Evolutionary conservation across 2,797 vertebrate species (phyloP), one percentile per base, ranked within the genome.

Genomic region (Glyptemys insculpta): DNA sequence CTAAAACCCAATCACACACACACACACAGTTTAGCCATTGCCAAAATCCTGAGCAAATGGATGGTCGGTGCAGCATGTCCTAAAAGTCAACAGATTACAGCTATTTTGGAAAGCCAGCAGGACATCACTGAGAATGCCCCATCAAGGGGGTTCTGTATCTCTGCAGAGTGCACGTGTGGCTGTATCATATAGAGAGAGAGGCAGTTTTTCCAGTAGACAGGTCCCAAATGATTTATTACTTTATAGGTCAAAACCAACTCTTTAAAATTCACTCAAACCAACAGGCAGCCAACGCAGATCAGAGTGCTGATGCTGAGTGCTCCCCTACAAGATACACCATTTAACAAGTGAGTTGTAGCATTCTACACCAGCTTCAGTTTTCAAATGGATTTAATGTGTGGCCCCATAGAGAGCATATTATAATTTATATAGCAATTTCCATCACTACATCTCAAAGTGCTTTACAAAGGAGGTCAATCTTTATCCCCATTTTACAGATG

Each of bases 181-280:
- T 68, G 80, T 41, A 19, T 3, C 50, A 31, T 54, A 12, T n/a
- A n/a, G 84, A 31, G 65, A 83, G 86, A 52, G 54, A 37, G 49
- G 81, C 27, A 50, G 56, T 12, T 93, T 86, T 31, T 15, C 31
- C 62, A 8, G 62, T n/a, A 68, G 62, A 68, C 8, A n/a, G 76
- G 37, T 57, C n/a, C 47, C 78, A 80, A 88, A 91, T 8, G 16
- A 78, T 92, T 85, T 79, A 81, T 34, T 78, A 41, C 78, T 84
- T 85, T 56, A 57, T 65, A 53, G 37, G 84, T 91, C 78, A 88
- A 90, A 87, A 49, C 23, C 56, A 57, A 57, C 0, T 65, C 0
- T 1, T 65, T 91, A 62, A 87, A 87, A 87, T 31, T 37, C 88
- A 41, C 78, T 79, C 29, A n/a, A 87, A 3, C 59, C 78, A 79